Conservation (phyloP, 2,888 invertebrate genomes). For the Ectemnius cavifrons region DNA sequence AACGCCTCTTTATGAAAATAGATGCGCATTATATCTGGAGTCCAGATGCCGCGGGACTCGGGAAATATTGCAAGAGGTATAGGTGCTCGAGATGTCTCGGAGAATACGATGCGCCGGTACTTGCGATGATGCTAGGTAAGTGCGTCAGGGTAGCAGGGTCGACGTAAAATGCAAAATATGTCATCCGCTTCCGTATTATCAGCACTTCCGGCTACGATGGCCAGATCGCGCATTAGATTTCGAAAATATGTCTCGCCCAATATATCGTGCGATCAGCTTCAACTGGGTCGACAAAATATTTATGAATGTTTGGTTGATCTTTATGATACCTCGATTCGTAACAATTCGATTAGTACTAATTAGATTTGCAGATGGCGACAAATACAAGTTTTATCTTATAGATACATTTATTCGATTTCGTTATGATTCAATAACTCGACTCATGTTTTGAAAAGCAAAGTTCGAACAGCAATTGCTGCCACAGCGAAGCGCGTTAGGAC, state of each 20-base stretch:
- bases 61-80: conserved; percentile 53
- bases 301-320: too few species aligned
- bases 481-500: too few species aligned
- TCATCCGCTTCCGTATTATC: conserved; percentile 58
- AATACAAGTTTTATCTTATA: too few species aligned
- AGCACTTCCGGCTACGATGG: conserved; percentile 40
- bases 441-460: too few species aligned
- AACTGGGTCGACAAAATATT: too few species aligned
- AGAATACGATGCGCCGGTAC: conserved; percentile 18
- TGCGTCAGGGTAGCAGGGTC: conserved; percentile 35
- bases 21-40: conserved; percentile 37
- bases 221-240: conserved; percentile 43
- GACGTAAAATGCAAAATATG: conserved; percentile 59
- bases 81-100: conserved; percentile 35
- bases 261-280: conserved; percentile 17
- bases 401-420: too few species aligned
- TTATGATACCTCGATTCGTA: too few species aligned
- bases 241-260: conserved; percentile 31
- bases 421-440: too few species aligned
- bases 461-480: too few species aligned
- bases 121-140: conserved; percentile 45
- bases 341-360: too few species aligned
- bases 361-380: too few species aligned
- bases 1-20: conserved; percentile 41
- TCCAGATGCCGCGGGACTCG: conserved; percentile 47